A percentile compares a stretch with the other conserved stretches of the same genome.
Evolutionary conservation across 2,888 invertebrate species (phyloP).

Genomic region (Sinohyriopsis cumingii): DNA sequence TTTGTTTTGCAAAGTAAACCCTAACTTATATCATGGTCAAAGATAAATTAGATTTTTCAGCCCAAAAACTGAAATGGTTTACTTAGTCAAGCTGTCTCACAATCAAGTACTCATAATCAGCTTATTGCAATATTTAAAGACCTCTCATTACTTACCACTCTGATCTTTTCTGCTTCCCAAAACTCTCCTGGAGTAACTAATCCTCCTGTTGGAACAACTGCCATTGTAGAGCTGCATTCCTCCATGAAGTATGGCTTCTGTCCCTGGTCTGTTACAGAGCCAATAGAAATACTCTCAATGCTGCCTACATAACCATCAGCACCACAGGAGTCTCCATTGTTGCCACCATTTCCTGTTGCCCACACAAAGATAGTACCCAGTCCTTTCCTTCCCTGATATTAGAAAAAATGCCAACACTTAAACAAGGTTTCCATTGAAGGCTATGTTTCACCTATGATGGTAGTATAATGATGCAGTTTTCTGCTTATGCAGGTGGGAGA

Average conservation of each 20-base stretch:
- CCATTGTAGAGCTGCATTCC: constrained; percentile 65
- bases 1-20: too few relatives aligned
- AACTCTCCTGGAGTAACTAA: constrained; percentile 34
- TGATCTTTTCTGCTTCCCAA: constrained; percentile 40
- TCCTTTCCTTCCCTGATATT: constrained; percentile 58
- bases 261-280: constrained; percentile 61
- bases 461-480: neutral
- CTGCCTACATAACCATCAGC: constrained; percentile 69
- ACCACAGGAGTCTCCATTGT: constrained; percentile 63
- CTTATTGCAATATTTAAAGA: neutral
- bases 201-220: constrained; percentile 62
- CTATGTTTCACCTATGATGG: neutral
- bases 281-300: constrained; percentile 64
- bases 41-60: too few relatives aligned
- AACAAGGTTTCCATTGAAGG: neutral
- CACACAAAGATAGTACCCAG: constrained; percentile 67
- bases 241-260: constrained; percentile 66
- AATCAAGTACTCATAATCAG: too few relatives aligned
- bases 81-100: too few relatives aligned
- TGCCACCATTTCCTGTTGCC: constrained; percentile 71
- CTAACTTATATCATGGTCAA: too few relatives aligned
- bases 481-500: too few relatives aligned
- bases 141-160: constrained; percentile 55
- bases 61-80: too few relatives aligned
- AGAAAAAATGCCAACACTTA: neutral